Conservation (phyloP, 2,797 vertebrate species). For the Ctenopoma kingsleyae region DNA sequence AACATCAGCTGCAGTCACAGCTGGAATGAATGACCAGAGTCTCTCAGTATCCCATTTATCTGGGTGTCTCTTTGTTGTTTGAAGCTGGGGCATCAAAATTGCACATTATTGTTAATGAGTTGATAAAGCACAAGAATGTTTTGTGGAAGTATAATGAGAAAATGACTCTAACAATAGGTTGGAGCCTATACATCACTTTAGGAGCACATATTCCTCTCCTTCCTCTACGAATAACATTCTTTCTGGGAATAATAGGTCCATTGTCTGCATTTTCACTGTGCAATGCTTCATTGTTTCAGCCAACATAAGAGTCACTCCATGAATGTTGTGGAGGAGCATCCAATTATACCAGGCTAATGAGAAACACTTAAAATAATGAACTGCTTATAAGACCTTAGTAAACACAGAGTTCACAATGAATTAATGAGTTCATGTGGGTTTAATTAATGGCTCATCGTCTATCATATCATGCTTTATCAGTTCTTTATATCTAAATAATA, state of each 20-base stretch:
- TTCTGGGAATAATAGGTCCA: slow-evolving; percentile 64
- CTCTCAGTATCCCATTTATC: slow-evolving; percentile 43
- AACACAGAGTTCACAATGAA: slow-evolving; percentile 65
- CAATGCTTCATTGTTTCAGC: slow-evolving; percentile 68
- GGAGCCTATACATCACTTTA: slow-evolving; percentile 61
- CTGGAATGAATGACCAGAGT: slow-evolving; percentile 49
- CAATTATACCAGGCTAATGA: slow-evolving; percentile 76
- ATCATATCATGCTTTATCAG: slow-evolving; percentile 53
- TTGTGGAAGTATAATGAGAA: slow-evolving; percentile 69
- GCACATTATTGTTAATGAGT: slow-evolving; percentile 54
- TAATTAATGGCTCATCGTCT: slow-evolving; percentile 63
- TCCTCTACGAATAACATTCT: slow-evolving; percentile 68
- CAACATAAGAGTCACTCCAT: slow-evolving; percentile 54
- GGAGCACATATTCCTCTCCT: slow-evolving; percentile 50
- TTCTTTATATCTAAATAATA: slow-evolving; percentile 51
- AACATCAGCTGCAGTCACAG: slow-evolving; percentile 60
- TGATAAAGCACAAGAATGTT: slow-evolving; percentile 57
- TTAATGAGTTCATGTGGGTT: slow-evolving; percentile 68
- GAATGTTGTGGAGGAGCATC: slow-evolving; percentile 66
- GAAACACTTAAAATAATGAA: slow-evolving; percentile 75
- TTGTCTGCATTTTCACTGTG: slow-evolving; percentile 64
- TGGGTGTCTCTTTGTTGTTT: slow-evolving; percentile 55
- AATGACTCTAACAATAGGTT: slow-evolving; percentile 70
- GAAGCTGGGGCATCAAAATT: slow-evolving; percentile 40
- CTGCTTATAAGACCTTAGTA: slow-evolving; percentile 59